Base-by-base conservation (phyloP, 2,797 vertebrate genomes). In the Myiotriccus ornatus region DNA sequence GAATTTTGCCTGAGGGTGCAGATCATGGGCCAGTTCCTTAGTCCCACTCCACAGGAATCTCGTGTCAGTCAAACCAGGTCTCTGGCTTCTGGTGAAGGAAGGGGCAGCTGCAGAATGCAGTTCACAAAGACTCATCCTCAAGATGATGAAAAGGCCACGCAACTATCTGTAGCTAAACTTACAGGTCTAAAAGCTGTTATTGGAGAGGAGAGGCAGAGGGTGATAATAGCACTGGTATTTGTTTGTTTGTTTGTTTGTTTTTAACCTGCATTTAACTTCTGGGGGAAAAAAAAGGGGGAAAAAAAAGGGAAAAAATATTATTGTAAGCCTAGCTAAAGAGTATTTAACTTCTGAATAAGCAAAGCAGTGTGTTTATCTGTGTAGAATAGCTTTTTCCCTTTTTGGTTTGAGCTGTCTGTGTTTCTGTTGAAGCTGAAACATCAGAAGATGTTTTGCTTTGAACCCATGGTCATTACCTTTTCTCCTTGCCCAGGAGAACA, bases 371-470 rank as follows among this genome's bases (percentile, higher is more conserved):
- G 34, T 70, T 92, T 87, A 39, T 64, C 35, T 85, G 2, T 39
- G 25, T 63, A 62, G 69, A 75, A 32, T 39, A 73, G 52, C 43
- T 27, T 94, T 94, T 64, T 90, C 62, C 50, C 50, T 50, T 92
- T 89, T 89, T 80, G 92, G 39, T 77, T 91, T 68, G 84, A 93
- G 47, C 44, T 89, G 82, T 93, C 46, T 41, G 46, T 95, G 70
- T 94, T 93, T 86, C 30, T 5, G 17, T 67, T 91, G 74, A 92
- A 96, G 87, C 70, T 87, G 87, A 87, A 92, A 53, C 52, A 46
- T 56, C 56, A 88, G 82, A 70, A 90, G 89, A 68, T 56, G 88
- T 88, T 92, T 80, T 84, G 88, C 89, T 92, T 79, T 83, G 90
- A 80, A 97, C 64, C 35, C 28, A 12, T 8, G 60, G 67, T 79